Evolutionary conservation across 2,797 vertebrate genomes (phyloP).

Genomic region (Lepus townsendii): DNA sequence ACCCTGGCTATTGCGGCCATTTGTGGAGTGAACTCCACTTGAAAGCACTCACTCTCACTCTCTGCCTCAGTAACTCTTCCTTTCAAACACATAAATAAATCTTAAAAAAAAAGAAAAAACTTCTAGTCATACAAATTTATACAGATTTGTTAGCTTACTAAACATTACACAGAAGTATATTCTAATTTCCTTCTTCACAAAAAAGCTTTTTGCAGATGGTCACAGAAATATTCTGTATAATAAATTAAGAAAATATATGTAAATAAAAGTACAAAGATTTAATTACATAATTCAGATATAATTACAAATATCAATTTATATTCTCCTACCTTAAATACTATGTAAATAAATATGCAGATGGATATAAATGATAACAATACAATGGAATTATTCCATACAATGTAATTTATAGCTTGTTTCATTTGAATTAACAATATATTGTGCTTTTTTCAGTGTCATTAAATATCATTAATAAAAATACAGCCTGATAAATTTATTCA

Average conservation of each 20-base stretch:
- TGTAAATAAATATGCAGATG: not conserved
- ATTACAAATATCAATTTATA: not conserved
- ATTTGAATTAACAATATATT: not conserved
- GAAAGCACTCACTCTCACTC: no score
- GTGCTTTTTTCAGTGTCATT: not conserved
- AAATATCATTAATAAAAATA: not conserved
- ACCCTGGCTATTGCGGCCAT: no score
- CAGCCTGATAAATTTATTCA: not conserved
- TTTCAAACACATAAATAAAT: no score
- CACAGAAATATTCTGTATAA: slow-evolving; percentile 5
- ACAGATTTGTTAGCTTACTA: not conserved
- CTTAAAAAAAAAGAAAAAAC: not conserved
- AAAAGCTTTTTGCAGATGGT: not conserved
- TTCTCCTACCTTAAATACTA: not conserved
- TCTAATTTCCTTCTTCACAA: not conserved
- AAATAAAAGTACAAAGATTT: not conserved
- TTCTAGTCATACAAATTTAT: slow-evolving; percentile 14
- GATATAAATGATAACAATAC: not conserved
- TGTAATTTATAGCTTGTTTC: not conserved
- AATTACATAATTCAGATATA: not conserved
- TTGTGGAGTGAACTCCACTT: no score
- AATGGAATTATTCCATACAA: not conserved
- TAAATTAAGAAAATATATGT: not conserved
- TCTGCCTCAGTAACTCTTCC: no score
- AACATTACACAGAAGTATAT: not conserved